Conservation (phyloP, 2,888 invertebrate species). For the Pyrocoelia pectoralis region DNA sequence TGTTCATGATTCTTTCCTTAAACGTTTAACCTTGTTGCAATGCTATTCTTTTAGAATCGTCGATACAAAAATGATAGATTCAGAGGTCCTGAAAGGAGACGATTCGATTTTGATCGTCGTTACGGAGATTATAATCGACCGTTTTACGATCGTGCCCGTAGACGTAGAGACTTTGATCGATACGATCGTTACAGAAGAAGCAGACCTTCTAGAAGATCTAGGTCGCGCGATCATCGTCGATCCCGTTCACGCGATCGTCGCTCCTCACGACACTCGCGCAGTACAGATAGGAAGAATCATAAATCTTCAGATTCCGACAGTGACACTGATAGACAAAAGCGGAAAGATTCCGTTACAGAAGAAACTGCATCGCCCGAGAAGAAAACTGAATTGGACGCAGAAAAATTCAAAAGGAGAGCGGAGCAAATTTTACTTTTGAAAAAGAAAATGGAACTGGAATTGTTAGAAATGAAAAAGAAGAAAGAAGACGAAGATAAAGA, state of each 20-base stretch:
- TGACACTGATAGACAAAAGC: constrained; percentile 21
- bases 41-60: constrained; percentile 2
- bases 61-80: constrained; percentile 36
- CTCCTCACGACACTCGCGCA: constrained; percentile 62
- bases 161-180: constrained; percentile 33
- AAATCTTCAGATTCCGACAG: constrained; percentile 40
- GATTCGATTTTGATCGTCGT: constrained; percentile 34
- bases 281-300: constrained; percentile 39
- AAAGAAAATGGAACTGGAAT: constrained; percentile 68
- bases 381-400: constrained; percentile 50
- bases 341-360: constrained; percentile 27
- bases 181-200: constrained; percentile 22
- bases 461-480: constrained; percentile 65
- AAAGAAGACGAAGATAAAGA: constrained; percentile 61
- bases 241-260: constrained; percentile 52
- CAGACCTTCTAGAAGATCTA: constrained; percentile 45
- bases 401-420: constrained; percentile 54
- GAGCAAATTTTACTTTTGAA: constrained; percentile 64
- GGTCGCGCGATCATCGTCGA: constrained; percentile 47
- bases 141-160: constrained; percentile 30
- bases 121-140: constrained; percentile 33
- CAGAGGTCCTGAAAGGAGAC: constrained; percentile 46
- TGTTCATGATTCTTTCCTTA: too few species aligned
- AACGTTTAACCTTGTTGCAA: too few species aligned
- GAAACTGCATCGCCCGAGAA: constrained; percentile 41